Evolutionary conservation across 2,888 invertebrate species (phyloP).

Genomic region (Hydriomena furcata): DNA sequence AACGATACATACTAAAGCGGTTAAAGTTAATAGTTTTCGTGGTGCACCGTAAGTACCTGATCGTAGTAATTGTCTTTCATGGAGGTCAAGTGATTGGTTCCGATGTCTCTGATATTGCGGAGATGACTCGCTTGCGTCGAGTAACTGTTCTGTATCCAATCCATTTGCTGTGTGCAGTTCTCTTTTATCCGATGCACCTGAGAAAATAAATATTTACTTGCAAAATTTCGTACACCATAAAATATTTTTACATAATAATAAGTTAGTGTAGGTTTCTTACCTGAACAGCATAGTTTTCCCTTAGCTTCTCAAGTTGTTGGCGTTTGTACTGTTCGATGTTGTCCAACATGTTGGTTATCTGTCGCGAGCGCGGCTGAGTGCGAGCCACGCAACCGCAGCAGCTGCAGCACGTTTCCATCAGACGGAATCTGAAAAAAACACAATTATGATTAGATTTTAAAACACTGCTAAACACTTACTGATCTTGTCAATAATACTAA

Average conservation of each 20-base stretch:
- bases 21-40: background rate
- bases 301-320: constrained; percentile 92
- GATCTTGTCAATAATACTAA: constrained; percentile 64
- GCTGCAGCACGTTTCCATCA: constrained; percentile 89
- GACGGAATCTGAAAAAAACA: constrained; percentile 85
- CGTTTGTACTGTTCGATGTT: constrained; percentile 95
- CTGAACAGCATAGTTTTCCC: constrained; percentile 96
- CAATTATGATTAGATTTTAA: constrained; percentile 12
- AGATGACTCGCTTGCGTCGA: constrained; percentile 93
- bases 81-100: constrained; percentile 92
- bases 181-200: constrained; percentile 95
- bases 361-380: constrained; percentile 90
- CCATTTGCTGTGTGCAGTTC: constrained; percentile 96
- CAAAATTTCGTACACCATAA: background rate
- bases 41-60: constrained; percentile 86
- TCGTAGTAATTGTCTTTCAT: constrained; percentile 96
- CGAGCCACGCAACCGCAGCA: constrained; percentile 89
- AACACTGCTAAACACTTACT: no score
- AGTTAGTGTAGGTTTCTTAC: constrained; percentile 64
- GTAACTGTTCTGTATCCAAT: constrained; percentile 96
- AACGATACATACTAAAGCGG: constrained; percentile 19
- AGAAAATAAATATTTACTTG: constrained; percentile 27
- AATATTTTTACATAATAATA: no score
- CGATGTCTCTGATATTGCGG: constrained; percentile 95
- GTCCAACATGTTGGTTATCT: constrained; percentile 94